Evolutionary conservation across 2,888 invertebrate species (phyloP), one percentile per base, ranked within the genome.

Genomic region (Spodoptera littoralis): DNA sequence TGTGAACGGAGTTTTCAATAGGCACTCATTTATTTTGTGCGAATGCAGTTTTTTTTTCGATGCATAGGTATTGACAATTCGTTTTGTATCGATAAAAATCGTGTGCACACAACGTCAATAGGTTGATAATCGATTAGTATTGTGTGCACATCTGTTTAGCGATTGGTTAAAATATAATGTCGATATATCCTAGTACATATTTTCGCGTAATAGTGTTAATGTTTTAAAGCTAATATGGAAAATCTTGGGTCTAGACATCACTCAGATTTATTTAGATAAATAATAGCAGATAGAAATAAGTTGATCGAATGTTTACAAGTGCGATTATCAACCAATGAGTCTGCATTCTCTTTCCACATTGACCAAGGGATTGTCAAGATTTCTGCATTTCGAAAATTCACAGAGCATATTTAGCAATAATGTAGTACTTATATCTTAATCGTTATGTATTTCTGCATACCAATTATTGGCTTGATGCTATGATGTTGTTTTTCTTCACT

Each of bases 121-220:
- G 36, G 8, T 36, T 9, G 6, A 1, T 46, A 9, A 47, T 36
- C n/a, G n/a, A 50, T 50, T 43, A 4, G 30, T 30, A 24, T 47
- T 43, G 9, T 44, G n/a, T 36, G 36, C 36, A 36, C 8, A 8
- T 36, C 8, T 48, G n/a, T 6, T 43, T 43, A 51, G 22, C 42
- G 5, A 27, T 42, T 5, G 44, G 48, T 24, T 64, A 18, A 2
- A 18, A 18, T 18, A 36, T 30, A 42, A 46, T 52, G 42, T 27
- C 27, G 27, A 27, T 27, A 27, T 27, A 27, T 13, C 9, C 42
- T 46, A 0, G 8, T 12, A 18, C 18, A 18, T 18, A 22, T 36
- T 43, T 65, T 65, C 12, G 11, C 65, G 53, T 42, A 41, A 18
- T 44, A 1, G 27, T 65, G 48, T 12, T 41, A 48, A 48, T 48